Evolutionary conservation across 2,888 invertebrate genomes (phyloP).

Genomic region (Deilephila porcellus): DNA sequence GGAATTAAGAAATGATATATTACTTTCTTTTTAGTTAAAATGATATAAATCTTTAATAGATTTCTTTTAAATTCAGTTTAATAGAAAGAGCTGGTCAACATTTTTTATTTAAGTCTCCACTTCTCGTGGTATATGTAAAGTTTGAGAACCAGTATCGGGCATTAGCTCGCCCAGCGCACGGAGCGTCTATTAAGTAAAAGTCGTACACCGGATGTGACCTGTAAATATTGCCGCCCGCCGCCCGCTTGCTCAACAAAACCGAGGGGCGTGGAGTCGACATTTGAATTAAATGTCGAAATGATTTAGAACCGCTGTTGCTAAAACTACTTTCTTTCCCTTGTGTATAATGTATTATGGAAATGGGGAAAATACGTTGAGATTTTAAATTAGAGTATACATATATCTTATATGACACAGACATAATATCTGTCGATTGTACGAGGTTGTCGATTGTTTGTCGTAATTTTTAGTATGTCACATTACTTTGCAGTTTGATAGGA

Average conservation of each 20-base stretch:
- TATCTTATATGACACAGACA: no score
- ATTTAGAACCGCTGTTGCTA: not conserved
- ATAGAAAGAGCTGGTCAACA: not conserved
- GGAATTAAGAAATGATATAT: no score
- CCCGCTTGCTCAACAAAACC: slow-evolving; percentile 38
- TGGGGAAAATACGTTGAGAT: no score
- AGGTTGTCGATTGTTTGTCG: no score
- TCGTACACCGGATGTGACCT: slow-evolving; percentile 75
- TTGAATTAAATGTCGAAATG: not conserved
- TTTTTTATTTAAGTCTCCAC: not conserved
- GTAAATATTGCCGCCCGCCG: slow-evolving; percentile 70
- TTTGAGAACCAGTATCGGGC: slow-evolving; percentile 57
- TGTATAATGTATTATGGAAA: no score
- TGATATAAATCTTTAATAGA: no score
- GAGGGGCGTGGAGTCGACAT: slow-evolving; percentile 47
- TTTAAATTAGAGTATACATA: no score
- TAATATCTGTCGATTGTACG: no score
- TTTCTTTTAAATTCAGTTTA: no score
- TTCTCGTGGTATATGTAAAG: slow-evolving; percentile 38
- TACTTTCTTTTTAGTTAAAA: no score
- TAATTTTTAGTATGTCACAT: no score
- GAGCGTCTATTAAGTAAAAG: slow-evolving; percentile 81
- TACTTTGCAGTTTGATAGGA: no score
- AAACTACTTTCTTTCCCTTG: not conserved
- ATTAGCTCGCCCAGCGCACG: slow-evolving; percentile 61